phyloP scores from a whole-genome alignment of 2,113 vertebrate species.

The Anser brachyrhynchus region DNA sequence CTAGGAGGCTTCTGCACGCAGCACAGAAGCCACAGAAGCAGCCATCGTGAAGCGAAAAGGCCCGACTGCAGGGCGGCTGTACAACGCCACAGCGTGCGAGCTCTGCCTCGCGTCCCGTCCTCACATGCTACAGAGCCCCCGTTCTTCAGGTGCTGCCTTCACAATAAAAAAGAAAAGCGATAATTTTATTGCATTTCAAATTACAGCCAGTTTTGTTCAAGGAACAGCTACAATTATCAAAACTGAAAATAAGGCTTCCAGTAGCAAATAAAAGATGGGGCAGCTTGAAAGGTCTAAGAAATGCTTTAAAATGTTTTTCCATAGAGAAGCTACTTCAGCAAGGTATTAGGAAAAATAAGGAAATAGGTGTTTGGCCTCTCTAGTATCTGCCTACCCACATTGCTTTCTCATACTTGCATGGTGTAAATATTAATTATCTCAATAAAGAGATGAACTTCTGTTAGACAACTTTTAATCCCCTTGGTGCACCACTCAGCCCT shows the following conservation, averaged over 20 bases:
- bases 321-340: background rate
- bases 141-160: accelerated
- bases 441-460: background rate
- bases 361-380: background rate
- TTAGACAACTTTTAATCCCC: background rate
- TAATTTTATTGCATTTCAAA: background rate
- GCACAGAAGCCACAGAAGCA: background rate
- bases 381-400: background rate
- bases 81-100: background rate
- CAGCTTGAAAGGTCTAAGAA: background rate
- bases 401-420: background rate
- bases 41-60: accelerated
- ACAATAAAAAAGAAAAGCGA: too few species aligned
- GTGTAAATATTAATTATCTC: background rate
- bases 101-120: too few species aligned
- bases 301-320: background rate
- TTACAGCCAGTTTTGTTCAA: background rate
- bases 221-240: background rate
- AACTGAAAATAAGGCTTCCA: background rate
- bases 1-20: background rate
- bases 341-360: background rate
- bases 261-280: too few species aligned
- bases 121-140: accelerated
- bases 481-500: too few species aligned
- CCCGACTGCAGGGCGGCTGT: too few species aligned